Conservation (phyloP, 2,888 invertebrate species). For the Aspidiotus rigidus region DNA sequence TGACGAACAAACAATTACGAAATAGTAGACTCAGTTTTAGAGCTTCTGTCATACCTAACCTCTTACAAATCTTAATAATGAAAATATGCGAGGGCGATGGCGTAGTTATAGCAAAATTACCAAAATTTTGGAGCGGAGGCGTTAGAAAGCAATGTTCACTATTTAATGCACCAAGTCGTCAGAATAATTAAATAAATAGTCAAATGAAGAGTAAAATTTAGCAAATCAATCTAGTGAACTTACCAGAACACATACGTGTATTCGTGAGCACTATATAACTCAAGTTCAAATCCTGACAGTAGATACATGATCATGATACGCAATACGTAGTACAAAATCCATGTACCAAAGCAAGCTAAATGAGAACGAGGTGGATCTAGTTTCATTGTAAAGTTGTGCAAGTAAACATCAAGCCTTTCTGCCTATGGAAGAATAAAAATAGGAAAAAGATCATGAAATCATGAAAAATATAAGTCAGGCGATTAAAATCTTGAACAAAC, state of each 20-base stretch:
- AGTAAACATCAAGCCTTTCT: conserved; percentile 76
- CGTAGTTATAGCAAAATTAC: too few species aligned
- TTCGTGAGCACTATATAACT: conserved; percentile 91
- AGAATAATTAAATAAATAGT: too few species aligned
- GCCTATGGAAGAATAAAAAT: conserved; percentile 50
- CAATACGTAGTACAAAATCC: conserved; percentile 90
- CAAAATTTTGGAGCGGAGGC: too few species aligned
- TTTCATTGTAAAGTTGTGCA: conserved; percentile 60
- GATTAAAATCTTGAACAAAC: conserved; percentile 45
- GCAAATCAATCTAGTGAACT: conserved; percentile 38
- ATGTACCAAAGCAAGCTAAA: conserved; percentile 81
- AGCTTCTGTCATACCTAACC: too few species aligned
- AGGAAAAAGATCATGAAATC: conserved; percentile 9
- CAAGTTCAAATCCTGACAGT: conserved; percentile 87
- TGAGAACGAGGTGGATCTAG: conserved; percentile 61
- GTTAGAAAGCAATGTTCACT: too few species aligned
- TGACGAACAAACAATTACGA: too few species aligned
- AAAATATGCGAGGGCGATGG: too few species aligned
- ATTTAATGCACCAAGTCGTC: too few species aligned
- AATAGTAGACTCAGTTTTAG: too few species aligned
- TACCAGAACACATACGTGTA: conserved; percentile 92
- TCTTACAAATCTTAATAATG: too few species aligned
- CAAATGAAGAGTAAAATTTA: too few species aligned
- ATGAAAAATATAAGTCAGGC: too few species aligned
- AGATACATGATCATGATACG: conserved; percentile 88